A percentile compares a stretch with the other conserved stretches of the same genome.
Evolutionary conservation across 2,797 vertebrate species (phyloP).

Genomic region (Tinamus major): DNA sequence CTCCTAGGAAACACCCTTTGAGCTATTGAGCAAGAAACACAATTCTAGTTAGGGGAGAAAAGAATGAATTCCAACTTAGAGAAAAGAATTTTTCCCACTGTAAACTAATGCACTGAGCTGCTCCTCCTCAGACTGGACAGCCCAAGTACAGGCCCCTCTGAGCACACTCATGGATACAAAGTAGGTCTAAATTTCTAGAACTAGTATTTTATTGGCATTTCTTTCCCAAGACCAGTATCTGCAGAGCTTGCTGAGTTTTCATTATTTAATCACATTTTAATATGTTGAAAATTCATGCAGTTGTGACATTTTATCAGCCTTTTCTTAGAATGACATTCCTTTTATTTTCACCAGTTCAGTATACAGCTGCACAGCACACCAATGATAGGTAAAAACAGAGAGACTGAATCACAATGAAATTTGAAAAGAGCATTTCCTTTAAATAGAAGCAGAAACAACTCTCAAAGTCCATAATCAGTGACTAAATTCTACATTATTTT

Average conservation of each 20-base stretch:
- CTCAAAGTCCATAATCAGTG: not conserved
- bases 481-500: slow-evolving; percentile 32
- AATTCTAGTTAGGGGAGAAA: not conserved
- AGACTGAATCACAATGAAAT: slow-evolving; percentile 23
- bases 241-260: not conserved
- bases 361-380: not conserved
- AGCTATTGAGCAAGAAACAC: not conserved
- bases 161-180: accelerated
- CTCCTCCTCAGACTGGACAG: not conserved
- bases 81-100: not conserved
- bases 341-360: slow-evolving; percentile 41
- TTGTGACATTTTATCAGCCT: not conserved
- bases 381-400: not conserved
- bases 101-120: not conserved
- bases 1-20: not conserved
- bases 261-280: not conserved
- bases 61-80: not conserved
- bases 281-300: not conserved
- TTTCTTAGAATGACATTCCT: slow-evolving; percentile 11
- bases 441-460: slow-evolving; percentile 32
- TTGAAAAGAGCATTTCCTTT: slow-evolving; percentile 23
- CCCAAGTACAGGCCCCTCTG: not conserved
- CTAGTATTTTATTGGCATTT: not conserved
- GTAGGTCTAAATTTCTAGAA: not conserved
- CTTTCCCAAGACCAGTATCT: not conserved